phyloP scores from a whole-genome alignment of 2,113 vertebrate genomes.

The Platichthys flesus region DNA sequence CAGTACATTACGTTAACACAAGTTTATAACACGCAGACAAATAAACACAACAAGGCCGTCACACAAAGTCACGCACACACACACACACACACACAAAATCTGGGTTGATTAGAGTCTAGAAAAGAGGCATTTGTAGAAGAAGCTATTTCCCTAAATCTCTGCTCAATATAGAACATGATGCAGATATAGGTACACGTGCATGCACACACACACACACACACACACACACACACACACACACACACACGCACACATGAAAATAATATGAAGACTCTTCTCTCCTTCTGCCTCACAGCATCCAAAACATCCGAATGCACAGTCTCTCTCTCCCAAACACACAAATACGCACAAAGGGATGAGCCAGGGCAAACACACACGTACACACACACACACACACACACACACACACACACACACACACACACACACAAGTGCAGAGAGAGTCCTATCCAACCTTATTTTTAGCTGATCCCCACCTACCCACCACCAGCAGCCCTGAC shows the following conservation, averaged over 20 bases:
- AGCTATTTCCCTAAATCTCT: constrained; percentile 50
- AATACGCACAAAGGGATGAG: too few species aligned
- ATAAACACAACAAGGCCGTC: too few species aligned
- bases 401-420: neutral
- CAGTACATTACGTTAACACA: too few species aligned
- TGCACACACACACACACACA: neutral
- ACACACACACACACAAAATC: too few species aligned
- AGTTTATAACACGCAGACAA: too few species aligned
- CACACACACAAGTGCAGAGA: neutral
- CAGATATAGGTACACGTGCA: neutral
- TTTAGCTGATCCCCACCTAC: constrained; percentile 63
- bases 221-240: neutral
- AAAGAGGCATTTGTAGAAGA: constrained; percentile 28
- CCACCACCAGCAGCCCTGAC: constrained; percentile 59
- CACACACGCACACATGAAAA: neutral
- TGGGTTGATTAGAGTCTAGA: neutral
- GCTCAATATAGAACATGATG: constrained; percentile 14
- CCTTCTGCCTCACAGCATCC: constrained; percentile 22
- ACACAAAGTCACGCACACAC: neutral
- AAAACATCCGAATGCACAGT: constrained; percentile 3
- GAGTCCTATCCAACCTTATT: constrained; percentile 63
- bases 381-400: neutral
- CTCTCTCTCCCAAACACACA: neutral
- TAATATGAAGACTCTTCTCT: constrained; percentile 4
- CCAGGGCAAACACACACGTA: neutral